Conservation (phyloP, 2,113 vertebrate species). For the Pteronura brasiliensis region DNA sequence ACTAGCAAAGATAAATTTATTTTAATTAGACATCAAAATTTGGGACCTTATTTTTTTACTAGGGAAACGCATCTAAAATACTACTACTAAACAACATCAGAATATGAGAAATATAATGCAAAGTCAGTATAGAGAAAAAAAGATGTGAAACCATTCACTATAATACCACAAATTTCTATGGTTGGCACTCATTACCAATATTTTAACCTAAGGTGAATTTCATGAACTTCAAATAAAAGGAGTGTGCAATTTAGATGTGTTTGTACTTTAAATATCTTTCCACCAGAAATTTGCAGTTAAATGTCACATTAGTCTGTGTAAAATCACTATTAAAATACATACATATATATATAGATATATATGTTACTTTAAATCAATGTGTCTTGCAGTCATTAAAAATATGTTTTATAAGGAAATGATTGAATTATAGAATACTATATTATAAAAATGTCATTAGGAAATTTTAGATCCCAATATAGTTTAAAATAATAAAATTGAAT, state of each 20-base stretch:
- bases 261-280: constrained; percentile 33
- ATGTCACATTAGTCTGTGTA: not conserved
- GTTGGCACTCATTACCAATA: not conserved
- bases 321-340: not conserved
- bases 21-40: not conserved
- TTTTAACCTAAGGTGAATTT: not conserved
- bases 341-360: not conserved
- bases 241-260: not conserved
- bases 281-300: constrained; percentile 12
- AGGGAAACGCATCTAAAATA: not conserved
- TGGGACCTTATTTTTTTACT: not conserved
- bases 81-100: not conserved
- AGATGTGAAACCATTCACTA: not conserved
- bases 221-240: not conserved
- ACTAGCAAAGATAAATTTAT: not conserved
- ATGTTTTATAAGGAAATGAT: not conserved
- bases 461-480: not conserved
- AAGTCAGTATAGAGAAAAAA: not conserved
- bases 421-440: not conserved
- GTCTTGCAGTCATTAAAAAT: not conserved
- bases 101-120: not conserved
- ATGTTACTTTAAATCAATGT: not conserved
- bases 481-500: not conserved
- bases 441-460: not conserved
- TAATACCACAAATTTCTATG: not conserved